A percentile compares a stretch with the other conserved stretches of the same genome.
These are phyloP conservation scores for Craseonycteris thonglongyai DNA, from an alignment of 2,113 vertebrate species.

Conservation along the genomic window DNA sequence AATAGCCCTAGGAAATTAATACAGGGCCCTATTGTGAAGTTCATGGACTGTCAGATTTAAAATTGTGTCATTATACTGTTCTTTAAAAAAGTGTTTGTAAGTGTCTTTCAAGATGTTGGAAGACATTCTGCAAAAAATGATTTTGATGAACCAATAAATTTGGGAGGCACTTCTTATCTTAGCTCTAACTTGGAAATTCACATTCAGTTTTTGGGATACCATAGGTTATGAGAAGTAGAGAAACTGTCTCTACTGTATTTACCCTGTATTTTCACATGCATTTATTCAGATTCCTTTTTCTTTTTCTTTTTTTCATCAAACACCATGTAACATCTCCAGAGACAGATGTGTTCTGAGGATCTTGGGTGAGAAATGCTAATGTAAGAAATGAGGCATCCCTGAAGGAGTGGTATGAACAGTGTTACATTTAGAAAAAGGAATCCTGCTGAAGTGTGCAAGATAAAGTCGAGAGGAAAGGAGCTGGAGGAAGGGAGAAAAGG, in stretches of 20 bases:
- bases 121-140: background rate
- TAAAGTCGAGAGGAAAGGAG: background rate
- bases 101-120: background rate
- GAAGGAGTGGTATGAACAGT: background rate
- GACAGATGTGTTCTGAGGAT: background rate
- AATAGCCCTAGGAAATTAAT: background rate
- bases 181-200: slow-evolving; percentile 12
- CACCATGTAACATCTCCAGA: background rate
- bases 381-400: background rate
- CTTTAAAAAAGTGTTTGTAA: background rate
- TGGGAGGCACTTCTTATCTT: background rate
- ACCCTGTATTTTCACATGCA: background rate
- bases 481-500: background rate
- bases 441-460: background rate
- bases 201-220: background rate
- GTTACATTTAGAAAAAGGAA: background rate
- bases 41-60: background rate
- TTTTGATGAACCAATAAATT: background rate
- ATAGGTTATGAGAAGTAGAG: background rate
- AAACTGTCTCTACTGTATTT: background rate
- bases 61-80: background rate
- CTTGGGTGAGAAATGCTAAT: background rate
- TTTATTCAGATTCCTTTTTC: background rate
- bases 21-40: background rate
- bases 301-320: background rate